Evolutionary conservation across 2,888 invertebrate genomes (phyloP).

Genomic region (Cephus spinipes): DNA sequence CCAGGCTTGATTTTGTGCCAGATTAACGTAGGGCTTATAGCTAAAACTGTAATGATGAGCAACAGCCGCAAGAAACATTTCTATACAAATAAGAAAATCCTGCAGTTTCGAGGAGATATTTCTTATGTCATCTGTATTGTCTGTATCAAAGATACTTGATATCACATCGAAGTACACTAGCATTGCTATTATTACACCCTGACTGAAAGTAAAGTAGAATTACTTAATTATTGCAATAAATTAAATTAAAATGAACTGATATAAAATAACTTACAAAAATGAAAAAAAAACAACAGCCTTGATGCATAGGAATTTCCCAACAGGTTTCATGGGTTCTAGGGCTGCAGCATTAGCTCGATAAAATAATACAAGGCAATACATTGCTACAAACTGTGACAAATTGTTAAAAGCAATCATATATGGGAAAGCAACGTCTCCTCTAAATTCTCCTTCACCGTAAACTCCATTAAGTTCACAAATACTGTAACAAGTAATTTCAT

Average conservation of each 20-base stretch:
- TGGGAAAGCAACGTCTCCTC: conserved; percentile 86
- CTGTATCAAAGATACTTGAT: conserved; percentile 79
- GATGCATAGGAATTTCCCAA: conserved; percentile 96
- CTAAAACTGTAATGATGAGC: conserved; percentile 97
- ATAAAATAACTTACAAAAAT: conserved; percentile 85
- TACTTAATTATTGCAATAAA: conserved; percentile 16
- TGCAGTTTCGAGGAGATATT: conserved; percentile 85
- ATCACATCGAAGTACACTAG: conserved; percentile 87
- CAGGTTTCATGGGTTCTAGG: conserved; percentile 90
- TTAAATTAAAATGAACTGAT: conserved; percentile 6
- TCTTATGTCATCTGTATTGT: conserved; percentile 75
- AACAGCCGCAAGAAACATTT: conserved; percentile 96
- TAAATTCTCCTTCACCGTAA: conserved; percentile 93
- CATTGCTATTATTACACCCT: conserved; percentile 89
- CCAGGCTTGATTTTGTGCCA: conserved; percentile 63
- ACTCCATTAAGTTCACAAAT: conserved; percentile 87
- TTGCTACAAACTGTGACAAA: conserved; percentile 93
- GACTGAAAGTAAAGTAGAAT: conserved; percentile 72
- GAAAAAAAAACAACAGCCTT: conserved; percentile 98
- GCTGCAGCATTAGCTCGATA: conserved; percentile 90
- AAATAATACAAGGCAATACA: conserved; percentile 96
- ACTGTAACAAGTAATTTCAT: conserved; percentile 67
- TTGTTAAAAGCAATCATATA: conserved; percentile 92
- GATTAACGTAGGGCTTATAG: conserved; percentile 84
- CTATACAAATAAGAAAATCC: conserved; percentile 96